Evolutionary conservation across 1,140 invertebrate species (phyloP).

Genomic region (Brachystomella parvula): DNA sequence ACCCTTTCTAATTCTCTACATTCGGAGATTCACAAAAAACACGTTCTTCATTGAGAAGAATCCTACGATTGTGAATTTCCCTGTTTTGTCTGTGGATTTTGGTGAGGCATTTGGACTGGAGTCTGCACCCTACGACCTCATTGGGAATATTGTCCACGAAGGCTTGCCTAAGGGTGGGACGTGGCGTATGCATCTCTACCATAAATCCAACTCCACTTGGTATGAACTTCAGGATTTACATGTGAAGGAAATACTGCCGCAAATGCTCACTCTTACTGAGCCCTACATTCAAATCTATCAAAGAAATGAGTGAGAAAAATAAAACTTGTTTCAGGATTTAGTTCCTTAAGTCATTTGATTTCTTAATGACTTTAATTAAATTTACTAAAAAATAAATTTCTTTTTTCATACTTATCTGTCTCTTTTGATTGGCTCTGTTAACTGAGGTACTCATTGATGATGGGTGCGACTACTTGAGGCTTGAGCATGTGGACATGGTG

Average conservation of each 20-base stretch:
- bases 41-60: conserved; percentile 99
- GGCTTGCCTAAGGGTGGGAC: conserved; percentile 89
- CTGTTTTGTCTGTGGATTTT: conserved; percentile 95
- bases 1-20: conserved; percentile 94
- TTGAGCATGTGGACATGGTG: conserved; percentile 36
- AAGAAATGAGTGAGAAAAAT: conserved; percentile 3
- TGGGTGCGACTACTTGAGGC: conserved; percentile 20
- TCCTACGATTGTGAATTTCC: conserved; percentile 99
- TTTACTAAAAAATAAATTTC: neutral
- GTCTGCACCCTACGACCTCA: conserved; percentile 68
- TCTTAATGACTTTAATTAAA: neutral
- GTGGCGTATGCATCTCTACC: conserved; percentile 90
- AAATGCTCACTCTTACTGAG: conserved; percentile 99
- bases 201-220: conserved; percentile 77
- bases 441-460: conserved; percentile 22
- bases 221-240: conserved; percentile 98
- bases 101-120: conserved; percentile 56
- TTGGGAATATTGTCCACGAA: conserved; percentile 98
- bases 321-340: neutral
- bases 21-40: conserved; percentile 94
- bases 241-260: conserved; percentile 93
- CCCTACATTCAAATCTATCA: conserved; percentile 80
- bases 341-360: neutral
- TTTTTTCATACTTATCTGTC: neutral
- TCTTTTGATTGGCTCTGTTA: neutral